Base-by-base conservation (phyloP, 2,888 invertebrate genomes). In the Callimorpha dominula region DNA sequence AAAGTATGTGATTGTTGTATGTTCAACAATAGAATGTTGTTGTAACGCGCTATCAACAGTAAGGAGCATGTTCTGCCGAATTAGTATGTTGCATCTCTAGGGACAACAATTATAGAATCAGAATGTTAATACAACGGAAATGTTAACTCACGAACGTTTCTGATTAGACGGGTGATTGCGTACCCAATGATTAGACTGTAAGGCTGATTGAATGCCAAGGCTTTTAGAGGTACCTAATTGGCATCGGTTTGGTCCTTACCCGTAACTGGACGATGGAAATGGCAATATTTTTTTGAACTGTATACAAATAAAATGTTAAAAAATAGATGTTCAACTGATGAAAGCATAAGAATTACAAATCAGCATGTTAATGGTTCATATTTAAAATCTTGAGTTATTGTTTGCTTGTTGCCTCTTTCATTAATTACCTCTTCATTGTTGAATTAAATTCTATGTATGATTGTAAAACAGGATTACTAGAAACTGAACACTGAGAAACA, bases 111-210 rank as follows among this genome's bases (percentile, higher is more conserved):
- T 86, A 86, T 85, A 83, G 78, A 86, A 83, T 82, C 79, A 75
- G 83, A 86, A 80, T 76, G 70, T 79, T 76, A 78, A 80, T 81
- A 81, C 86, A 86, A 87, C 86, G 85, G 86, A 85, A 86, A 87
- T 85, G 83, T 85, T 84, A 80, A 84, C 82, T 83, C 76, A 79
- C 78, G 78, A 81, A 82, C 69, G 74, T 71, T 74, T 82, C 78
- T 77, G 75, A 84, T 83, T 82, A 78, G 81, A 81, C 81, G 72
- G 78, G 70, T 82, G 81, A 85, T 86, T 85, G 76, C 77, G 72
- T 78, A 76, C 72, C 71, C 71, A 73, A 78, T 82, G 79, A 83
- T 88, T 85, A 83, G 79, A 78, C 73, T 77, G 73, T 76, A 76
- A 80, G 74, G 77, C 71, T 80, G 76, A 85, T 82, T 82, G 79